A percentile compares a stretch with the other conserved stretches of the same genome.
Evolutionary conservation across 2,113 vertebrate genomes (phyloP).

Genomic region (Alethe castanea): DNA sequence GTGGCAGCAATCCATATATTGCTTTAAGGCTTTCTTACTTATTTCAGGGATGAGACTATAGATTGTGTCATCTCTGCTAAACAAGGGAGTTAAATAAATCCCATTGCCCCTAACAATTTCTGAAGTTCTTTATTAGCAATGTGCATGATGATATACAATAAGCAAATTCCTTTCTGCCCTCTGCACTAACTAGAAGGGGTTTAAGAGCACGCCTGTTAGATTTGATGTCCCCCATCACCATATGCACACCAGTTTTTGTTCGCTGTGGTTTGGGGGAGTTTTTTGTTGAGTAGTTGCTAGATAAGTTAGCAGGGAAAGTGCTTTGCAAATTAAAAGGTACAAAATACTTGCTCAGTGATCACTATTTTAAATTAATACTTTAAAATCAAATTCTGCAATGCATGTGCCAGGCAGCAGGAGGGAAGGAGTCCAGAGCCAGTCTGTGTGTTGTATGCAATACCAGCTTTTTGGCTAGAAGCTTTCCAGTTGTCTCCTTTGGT

Average conservation of each 20-base stretch:
- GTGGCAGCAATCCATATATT: background rate
- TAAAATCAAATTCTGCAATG: background rate
- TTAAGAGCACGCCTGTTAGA: background rate
- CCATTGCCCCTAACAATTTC: background rate
- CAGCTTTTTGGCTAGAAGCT: background rate
- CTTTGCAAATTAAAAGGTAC: background rate
- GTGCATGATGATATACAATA: background rate
- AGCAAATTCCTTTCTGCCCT: background rate
- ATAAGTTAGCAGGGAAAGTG: background rate
- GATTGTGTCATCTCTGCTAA: background rate
- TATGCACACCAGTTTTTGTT: background rate
- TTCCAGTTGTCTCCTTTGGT: background rate
- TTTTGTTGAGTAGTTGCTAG: background rate
- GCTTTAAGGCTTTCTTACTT: background rate
- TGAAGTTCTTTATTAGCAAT: background rate
- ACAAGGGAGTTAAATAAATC: background rate
- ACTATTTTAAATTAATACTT: background rate
- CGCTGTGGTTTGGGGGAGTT: background rate
- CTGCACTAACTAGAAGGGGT: background rate
- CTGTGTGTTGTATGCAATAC: background rate
- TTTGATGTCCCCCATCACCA: background rate
- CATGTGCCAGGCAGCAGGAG: background rate
- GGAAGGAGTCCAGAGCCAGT: background rate
- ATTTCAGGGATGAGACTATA: background rate
- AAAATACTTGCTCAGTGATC: background rate